Conservation (phyloP, 2,888 invertebrate genomes). For the Trimorus sp. region DNA sequence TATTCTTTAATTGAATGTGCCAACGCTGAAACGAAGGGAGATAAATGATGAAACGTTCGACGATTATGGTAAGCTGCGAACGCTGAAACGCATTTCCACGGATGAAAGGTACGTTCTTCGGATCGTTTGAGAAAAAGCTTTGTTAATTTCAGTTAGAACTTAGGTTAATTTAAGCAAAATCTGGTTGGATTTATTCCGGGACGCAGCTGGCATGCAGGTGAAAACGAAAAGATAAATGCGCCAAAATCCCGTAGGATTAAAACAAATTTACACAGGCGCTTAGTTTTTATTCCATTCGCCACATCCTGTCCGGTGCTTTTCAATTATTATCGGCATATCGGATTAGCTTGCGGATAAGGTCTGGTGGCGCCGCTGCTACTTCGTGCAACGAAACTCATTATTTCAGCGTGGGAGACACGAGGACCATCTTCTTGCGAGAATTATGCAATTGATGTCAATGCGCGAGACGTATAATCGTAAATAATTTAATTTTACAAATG, state of each 20-base stretch:
- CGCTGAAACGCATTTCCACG: no score
- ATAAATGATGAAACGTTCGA: no score
- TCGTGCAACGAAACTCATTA: constrained; percentile 9
- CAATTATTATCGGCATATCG: background rate
- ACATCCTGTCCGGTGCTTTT: constrained; percentile 14
- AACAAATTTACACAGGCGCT: constrained; percentile 30
- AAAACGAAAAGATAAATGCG: constrained; percentile 34
- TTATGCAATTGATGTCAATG: constrained; percentile 67
- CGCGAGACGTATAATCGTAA: constrained; percentile 34
- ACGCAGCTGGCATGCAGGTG: constrained; percentile 36
- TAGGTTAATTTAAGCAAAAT: constrained; percentile 35
- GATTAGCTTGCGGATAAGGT: constrained; percentile 1
- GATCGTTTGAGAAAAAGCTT: background rate
- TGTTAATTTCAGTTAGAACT: constrained; percentile 26
- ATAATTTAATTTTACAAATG: constrained; percentile 54
- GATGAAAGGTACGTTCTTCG: no score
- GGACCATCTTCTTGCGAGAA: constrained; percentile 6
- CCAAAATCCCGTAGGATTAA: constrained; percentile 27
- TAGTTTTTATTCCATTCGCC: constrained; percentile 32
- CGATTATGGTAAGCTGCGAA: no score
- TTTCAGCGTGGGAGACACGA: background rate
- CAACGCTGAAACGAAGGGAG: no score
- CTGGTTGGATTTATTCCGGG: constrained; percentile 21
- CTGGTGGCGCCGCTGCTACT: no score
- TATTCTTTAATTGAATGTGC: no score